phyloP scores from a whole-genome alignment of 2,888 invertebrate species.

The Vandiemenella viatica region DNA sequence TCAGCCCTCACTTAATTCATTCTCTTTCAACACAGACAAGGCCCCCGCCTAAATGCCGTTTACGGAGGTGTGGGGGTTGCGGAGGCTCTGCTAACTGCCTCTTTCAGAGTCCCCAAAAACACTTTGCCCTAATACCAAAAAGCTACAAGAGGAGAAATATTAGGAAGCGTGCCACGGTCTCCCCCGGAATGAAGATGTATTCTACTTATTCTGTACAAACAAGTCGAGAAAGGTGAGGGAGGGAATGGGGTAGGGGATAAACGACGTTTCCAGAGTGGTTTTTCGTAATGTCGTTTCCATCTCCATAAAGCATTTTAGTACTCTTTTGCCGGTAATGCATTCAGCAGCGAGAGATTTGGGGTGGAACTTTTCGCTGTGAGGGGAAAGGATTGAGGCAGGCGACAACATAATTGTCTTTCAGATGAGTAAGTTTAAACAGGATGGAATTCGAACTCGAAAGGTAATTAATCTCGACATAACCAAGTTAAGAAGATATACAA shows the following conservation, averaged over 20 bases:
- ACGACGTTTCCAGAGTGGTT: background rate
- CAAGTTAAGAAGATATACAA: no score
- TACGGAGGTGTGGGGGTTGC: background rate
- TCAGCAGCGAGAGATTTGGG: no score
- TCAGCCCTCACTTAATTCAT: background rate
- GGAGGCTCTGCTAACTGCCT: background rate
- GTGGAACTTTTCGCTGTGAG: no score
- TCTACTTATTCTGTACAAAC: background rate
- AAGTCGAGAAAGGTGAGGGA: no score
- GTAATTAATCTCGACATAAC: no score
- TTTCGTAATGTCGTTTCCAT: background rate
- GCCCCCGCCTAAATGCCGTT: background rate
- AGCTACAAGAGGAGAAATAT: background rate
- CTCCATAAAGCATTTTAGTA: background rate
- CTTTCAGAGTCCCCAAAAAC: background rate
- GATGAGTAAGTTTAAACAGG: no score
- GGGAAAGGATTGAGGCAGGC: no score
- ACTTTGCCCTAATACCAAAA: background rate
- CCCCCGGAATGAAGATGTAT: background rate
- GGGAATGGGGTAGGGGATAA: no score
- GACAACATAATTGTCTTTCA: no score
- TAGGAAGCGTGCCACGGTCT: no score
- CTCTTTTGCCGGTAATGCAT: background rate
- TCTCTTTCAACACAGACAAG: background rate
- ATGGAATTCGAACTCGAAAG: no score